A percentile compares a stretch with the other conserved stretches of the same genome.
Conservation (phyloP, 2,113 vertebrate species). For the Pangasianodon gigas region DNA sequence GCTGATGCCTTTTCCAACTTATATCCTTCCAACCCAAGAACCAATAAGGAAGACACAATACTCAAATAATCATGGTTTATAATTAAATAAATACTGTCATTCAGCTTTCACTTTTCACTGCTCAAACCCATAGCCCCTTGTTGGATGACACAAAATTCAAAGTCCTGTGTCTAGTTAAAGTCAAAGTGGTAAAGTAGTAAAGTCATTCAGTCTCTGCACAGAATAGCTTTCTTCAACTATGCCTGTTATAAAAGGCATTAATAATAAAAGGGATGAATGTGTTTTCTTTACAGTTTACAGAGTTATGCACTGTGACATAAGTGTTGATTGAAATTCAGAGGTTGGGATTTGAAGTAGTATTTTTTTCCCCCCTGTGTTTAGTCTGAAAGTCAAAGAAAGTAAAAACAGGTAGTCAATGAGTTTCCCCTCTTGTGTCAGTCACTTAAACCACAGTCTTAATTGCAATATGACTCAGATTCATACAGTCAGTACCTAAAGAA, state of each 20-base stretch:
- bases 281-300: background rate
- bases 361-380: background rate
- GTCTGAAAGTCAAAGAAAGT: background rate
- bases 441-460: background rate
- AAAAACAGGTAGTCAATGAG: background rate
- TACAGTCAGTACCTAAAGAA: background rate
- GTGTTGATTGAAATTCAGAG: background rate
- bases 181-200: background rate
- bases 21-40: background rate
- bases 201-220: background rate
- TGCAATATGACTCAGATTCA: background rate
- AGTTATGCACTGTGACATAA: background rate
- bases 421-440: background rate
- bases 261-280: background rate
- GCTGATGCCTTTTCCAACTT: background rate
- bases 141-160: background rate
- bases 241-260: background rate
- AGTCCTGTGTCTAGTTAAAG: background rate
- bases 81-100: slow-evolving; percentile 2
- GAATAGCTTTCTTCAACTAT: background rate
- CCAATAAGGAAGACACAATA: background rate
- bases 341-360: background rate
- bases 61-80: background rate
- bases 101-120: background rate
- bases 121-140: background rate